phyloP scores from a whole-genome alignment of 2,113 vertebrate genomes.

The Upupa epops region DNA sequence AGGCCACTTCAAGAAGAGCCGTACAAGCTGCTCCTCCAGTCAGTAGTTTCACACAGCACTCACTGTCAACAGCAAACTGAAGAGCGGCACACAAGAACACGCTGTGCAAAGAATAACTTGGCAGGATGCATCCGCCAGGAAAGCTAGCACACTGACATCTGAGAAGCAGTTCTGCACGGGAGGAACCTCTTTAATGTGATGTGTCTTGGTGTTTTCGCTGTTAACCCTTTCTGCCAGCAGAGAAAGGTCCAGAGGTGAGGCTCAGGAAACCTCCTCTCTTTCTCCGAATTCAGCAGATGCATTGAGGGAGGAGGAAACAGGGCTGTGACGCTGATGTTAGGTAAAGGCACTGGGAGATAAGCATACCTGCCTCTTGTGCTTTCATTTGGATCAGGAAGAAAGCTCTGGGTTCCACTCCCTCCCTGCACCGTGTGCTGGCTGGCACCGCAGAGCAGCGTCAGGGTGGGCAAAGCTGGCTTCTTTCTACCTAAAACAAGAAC shows the following conservation, averaged over 20 bases:
- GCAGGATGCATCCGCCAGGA: background rate
- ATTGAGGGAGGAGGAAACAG: background rate
- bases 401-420: background rate
- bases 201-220: background rate
- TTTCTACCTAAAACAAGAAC: background rate
- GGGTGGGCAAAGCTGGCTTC: background rate
- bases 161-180: background rate
- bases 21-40: background rate
- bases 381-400: background rate
- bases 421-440: too few relatives aligned
- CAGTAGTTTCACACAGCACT: accelerated
- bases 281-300: background rate
- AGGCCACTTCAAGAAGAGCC: background rate
- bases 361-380: background rate
- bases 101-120: background rate
- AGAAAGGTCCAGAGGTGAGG: background rate
- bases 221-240: background rate
- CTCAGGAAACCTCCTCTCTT: background rate
- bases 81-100: background rate
- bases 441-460: too few relatives aligned
- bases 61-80: accelerated
- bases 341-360: background rate
- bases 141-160: background rate
- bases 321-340: background rate
- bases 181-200: background rate